Evolutionary conservation across 2,888 invertebrate species (phyloP).

Genomic region (Limnephilus auricula): DNA sequence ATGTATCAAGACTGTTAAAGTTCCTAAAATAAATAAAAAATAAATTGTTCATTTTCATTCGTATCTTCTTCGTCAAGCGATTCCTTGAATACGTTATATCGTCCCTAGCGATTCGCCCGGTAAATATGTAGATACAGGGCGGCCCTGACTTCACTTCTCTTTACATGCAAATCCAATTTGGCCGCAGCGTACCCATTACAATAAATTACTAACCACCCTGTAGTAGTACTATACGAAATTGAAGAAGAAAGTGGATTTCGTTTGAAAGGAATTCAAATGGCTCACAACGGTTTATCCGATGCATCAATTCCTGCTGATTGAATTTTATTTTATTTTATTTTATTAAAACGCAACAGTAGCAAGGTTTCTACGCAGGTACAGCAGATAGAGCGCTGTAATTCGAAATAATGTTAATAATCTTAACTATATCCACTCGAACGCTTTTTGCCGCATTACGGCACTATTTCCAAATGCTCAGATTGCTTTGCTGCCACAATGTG

Average conservation of each 20-base stretch:
- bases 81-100: background rate
- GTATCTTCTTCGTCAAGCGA: too few relatives aligned
- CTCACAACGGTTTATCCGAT: background rate
- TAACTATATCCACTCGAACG: too few relatives aligned
- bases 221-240: background rate
- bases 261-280: background rate
- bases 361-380: background rate
- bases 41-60: too few relatives aligned
- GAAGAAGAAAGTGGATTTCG: background rate
- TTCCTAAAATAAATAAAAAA: too few relatives aligned
- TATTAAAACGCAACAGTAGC: background rate
- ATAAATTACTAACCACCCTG: constrained; percentile 24
- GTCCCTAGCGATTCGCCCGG: background rate
- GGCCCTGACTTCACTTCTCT: constrained; percentile 8
- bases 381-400: background rate
- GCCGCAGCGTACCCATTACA: constrained; percentile 25
- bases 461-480: too few relatives aligned
- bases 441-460: too few relatives aligned
- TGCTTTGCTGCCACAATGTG: too few relatives aligned
- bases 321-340: background rate
- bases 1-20: too few relatives aligned
- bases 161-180: constrained; percentile 36
- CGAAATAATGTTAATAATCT: background rate
- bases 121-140: background rate
- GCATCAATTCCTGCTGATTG: background rate